Percentiles rank a stretch among this genome's conserved stretches.
Conservation (phyloP, 2,888 invertebrate genomes). For the Dolichomitus sp. region DNA sequence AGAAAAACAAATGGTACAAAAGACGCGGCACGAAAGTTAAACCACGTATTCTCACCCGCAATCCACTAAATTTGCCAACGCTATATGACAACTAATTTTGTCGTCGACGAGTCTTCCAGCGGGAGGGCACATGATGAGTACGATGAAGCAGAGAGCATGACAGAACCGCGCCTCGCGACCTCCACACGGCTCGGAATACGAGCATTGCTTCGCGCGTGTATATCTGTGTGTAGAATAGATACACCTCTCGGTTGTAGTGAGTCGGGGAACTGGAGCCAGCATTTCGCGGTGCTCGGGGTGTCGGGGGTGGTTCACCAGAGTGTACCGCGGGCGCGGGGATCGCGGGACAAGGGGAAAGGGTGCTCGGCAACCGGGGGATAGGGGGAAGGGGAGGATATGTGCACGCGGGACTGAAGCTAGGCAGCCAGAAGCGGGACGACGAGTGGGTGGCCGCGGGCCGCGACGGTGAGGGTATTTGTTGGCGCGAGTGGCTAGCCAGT, state of each 20-base stretch:
- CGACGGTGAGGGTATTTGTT: conserved; percentile 85
- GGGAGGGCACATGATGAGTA: conserved; percentile 10
- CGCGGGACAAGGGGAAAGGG: conserved; percentile 36
- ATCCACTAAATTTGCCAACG: conserved; percentile 47
- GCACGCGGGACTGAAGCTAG: conserved; percentile 63
- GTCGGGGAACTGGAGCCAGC: conserved; percentile 74
- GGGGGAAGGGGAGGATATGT: conserved; percentile 41
- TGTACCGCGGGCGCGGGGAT: conserved; percentile 79
- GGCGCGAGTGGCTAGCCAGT: conserved; percentile 86
- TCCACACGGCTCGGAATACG: conserved; percentile 42
- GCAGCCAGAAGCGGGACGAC: conserved; percentile 67
- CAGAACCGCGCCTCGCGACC: conserved; percentile 49
- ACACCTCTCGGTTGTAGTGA: conserved; percentile 38
- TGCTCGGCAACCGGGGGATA: conserved; percentile 39
- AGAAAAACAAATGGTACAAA: background rate
- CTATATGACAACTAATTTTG: conserved; percentile 64
- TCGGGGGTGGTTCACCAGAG: conserved; percentile 85
- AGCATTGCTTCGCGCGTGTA: conserved; percentile 14
- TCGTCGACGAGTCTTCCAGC: conserved; percentile 46
- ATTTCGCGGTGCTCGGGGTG: conserved; percentile 84
- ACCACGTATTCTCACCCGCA: conserved; percentile 7
- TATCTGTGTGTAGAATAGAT: conserved; percentile 35
- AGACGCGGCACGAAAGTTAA: background rate
- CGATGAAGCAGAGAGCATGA: conserved; percentile 1
- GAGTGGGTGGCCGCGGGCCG: conserved; percentile 77